Percentiles rank a stretch among this genome's conserved stretches.
phyloP scores from a whole-genome alignment of 1,140 invertebrate species.

The Rhysida immarginata region DNA sequence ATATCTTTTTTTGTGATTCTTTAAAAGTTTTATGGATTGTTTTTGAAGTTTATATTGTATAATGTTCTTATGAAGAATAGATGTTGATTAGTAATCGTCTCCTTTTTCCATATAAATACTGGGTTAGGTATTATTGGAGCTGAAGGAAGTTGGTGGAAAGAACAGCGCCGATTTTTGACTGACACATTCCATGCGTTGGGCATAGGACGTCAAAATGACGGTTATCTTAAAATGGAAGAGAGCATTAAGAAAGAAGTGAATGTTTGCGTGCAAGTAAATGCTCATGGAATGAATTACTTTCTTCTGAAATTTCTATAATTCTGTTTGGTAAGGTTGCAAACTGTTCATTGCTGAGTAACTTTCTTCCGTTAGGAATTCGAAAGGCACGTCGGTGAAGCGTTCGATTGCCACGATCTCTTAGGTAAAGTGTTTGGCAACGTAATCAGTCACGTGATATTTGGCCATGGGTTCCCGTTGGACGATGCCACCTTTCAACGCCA shows the following conservation, averaged over 20 bases:
- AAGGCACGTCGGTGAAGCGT: neutral
- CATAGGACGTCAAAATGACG: conserved; percentile 43
- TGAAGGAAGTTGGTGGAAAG: conserved; percentile 62
- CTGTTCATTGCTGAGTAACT: too few relatives aligned
- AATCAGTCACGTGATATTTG: conserved; percentile 5
- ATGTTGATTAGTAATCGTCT: too few relatives aligned
- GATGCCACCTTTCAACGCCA: conserved; percentile 2
- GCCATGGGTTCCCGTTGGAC: neutral
- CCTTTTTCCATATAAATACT: too few relatives aligned
- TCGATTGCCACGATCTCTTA: conserved; percentile 3
- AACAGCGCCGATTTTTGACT: conserved; percentile 58
- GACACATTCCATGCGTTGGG: conserved; percentile 57
- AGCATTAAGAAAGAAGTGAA: neutral
- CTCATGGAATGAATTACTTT: too few relatives aligned
- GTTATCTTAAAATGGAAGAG: conserved; percentile 21
- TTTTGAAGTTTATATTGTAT: too few relatives aligned
- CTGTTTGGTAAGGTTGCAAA: too few relatives aligned
- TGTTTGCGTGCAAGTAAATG: too few relatives aligned
- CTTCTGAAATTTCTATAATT: too few relatives aligned
- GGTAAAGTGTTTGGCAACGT: conserved; percentile 9
- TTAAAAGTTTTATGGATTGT: too few relatives aligned
- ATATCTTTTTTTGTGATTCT: too few relatives aligned
- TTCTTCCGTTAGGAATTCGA: neutral
- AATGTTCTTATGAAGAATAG: too few relatives aligned
- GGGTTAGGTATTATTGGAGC: conserved; percentile 67